Evolutionary conservation across 2,113 vertebrate species (phyloP).

Genomic region (Mugil cephalus): DNA sequence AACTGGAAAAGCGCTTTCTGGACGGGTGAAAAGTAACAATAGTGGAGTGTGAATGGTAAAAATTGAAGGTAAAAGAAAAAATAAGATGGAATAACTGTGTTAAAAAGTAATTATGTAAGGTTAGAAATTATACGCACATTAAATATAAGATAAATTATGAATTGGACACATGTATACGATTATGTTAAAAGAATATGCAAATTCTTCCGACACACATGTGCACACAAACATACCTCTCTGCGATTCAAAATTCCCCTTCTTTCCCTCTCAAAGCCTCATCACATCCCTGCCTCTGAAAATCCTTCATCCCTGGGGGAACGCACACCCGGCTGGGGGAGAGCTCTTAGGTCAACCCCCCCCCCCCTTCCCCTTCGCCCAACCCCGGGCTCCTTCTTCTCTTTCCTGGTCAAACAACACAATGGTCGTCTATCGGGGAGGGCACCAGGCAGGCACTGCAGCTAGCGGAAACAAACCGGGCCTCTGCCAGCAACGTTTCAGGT

Average conservation of each 20-base stretch:
- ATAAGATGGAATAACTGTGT: neutral
- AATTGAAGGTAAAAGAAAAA: constrained; percentile 4
- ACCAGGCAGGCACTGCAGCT: constrained; percentile 51
- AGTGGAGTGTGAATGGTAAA: neutral
- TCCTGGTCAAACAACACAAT: constrained; percentile 78
- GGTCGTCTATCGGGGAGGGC: constrained; percentile 68
- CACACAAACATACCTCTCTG: neutral
- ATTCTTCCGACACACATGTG: neutral
- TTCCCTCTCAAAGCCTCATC: constrained; percentile 50
- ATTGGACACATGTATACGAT: neutral
- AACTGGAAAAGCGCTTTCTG: constrained; percentile 1
- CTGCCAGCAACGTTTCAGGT: constrained; percentile 65
- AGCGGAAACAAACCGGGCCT: constrained; percentile 60
- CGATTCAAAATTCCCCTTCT: constrained; percentile 25
- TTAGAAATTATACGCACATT: neutral
- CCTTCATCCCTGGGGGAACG: constrained; percentile 71
- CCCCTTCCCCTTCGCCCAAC: neutral
- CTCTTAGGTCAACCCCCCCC: constrained; percentile 54
- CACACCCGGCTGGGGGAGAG: constrained; percentile 65
- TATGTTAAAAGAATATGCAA: no score
- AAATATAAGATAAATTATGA: neutral
- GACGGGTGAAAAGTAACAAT: neutral
- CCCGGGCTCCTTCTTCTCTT: constrained; percentile 61
- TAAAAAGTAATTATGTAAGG: neutral
- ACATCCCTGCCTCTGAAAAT: constrained; percentile 66